Conservation (phyloP, 2,888 invertebrate species). For the Agrotis ipsilon region DNA sequence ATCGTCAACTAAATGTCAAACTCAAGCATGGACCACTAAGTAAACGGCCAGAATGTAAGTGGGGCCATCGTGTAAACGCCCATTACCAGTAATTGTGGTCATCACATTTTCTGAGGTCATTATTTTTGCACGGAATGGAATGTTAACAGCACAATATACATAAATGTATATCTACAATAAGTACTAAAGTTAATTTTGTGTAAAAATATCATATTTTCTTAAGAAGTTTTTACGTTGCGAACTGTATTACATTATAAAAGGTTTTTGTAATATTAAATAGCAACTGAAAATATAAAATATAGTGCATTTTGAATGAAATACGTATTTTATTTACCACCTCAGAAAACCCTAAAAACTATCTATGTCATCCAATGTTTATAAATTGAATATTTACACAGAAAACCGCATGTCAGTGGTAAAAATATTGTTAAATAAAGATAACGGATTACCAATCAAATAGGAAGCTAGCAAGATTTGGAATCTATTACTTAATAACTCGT, state of each 20-base stretch:
- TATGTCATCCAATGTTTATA: background rate
- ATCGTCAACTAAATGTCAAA: background rate
- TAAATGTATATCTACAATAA: conserved; percentile 53
- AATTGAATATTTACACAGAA: background rate
- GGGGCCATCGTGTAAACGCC: background rate
- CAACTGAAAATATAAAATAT: conserved; percentile 81
- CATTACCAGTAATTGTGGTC: conserved; percentile 44
- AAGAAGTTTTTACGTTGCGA: conserved; percentile 74
- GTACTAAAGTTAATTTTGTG: conserved; percentile 66
- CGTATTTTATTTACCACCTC: conserved; percentile 51
- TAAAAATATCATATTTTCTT: conserved; percentile 76
- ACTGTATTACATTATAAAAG: conserved; percentile 67
- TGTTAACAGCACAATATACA: conserved; percentile 60
- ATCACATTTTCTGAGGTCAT: conserved; percentile 42
- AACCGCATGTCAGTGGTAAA: too few species aligned
- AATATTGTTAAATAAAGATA: too few species aligned
- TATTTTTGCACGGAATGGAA: conserved; percentile 59
- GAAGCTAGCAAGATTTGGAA: too few species aligned
- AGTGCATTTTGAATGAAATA: conserved; percentile 79
- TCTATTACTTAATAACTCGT: too few species aligned
- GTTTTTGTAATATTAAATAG: conserved; percentile 80
- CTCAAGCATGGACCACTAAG: background rate
- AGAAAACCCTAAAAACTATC: background rate
- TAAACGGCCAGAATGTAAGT: background rate
- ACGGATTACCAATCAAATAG: too few species aligned